Conservation (phyloP, 2,888 invertebrate genomes). For the Cataglyphis altisquamis region DNA sequence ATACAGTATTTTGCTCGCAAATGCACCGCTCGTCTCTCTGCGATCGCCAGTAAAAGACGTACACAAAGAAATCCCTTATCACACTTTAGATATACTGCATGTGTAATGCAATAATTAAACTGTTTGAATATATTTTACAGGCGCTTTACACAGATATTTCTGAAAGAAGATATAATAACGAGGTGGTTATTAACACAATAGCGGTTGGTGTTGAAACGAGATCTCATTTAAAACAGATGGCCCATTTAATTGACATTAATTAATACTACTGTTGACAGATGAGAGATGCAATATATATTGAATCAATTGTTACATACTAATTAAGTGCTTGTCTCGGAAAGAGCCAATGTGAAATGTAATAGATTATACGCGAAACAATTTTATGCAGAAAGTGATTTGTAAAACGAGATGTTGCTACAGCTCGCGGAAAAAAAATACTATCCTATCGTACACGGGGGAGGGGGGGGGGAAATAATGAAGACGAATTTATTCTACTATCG, state of each 20-base stretch:
- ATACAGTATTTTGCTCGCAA: conserved; percentile 56
- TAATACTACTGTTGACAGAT: not conserved
- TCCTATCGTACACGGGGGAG: not conserved
- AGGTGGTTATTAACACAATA: not conserved
- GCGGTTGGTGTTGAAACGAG: not conserved
- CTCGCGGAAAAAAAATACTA: conserved; percentile 8
- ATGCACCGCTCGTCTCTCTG: conserved; percentile 14
- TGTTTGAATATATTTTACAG: not conserved
- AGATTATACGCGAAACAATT: conserved; percentile 22
- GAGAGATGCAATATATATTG: conserved; percentile 9
- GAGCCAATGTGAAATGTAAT: not conserved
- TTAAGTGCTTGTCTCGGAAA: conserved; percentile 30
- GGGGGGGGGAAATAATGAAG: not conserved
- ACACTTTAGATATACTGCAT: not conserved
- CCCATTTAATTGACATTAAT: conserved; percentile 27
- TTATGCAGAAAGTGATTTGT: conserved; percentile 40
- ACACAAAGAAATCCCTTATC: not conserved
- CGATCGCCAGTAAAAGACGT: conserved; percentile 5
- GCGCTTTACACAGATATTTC: not conserved
- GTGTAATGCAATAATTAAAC: not conserved
- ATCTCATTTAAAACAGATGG: conserved; percentile 22
- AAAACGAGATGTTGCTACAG: conserved; percentile 31
- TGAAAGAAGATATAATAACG: not conserved
- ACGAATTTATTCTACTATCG: conserved; percentile 36
- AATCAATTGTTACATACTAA: conserved; percentile 41